Base-by-base conservation (phyloP, 2,888 invertebrate species). In the Linnaemya tessellans region DNA sequence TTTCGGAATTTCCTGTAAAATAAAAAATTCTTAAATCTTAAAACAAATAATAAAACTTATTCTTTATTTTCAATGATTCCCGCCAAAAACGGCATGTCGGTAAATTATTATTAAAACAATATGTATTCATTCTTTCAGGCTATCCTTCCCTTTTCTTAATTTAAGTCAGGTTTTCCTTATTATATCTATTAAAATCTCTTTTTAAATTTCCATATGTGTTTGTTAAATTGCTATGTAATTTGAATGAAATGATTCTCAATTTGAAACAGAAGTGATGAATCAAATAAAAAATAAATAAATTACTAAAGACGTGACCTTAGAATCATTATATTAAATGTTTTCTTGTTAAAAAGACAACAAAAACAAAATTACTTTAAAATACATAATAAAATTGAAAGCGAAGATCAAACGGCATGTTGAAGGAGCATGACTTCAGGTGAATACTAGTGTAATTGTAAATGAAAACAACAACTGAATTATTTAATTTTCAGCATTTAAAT, bases 241-340 rank as follows among this genome's bases (percentile, higher is more conserved):
- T 71, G 35, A 80, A 71, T 79, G n/a, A 62, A 65, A 77, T 77
- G 46, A 58, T 67, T 75, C 64, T 67, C 18, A 11, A 20, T 64
- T 70, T 62, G 18, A 74, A 64, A 60, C 54, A 18, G 7, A 75
- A 54, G 43, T 30, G 43, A 20, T 18, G 56, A 73, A 65, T 65
- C 43, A 38, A 80, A 80, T 58, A 25, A 41, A 38, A 25, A 56
- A 60, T 54, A 54, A 38, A 41, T 64, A 54, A 38, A 46, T 20
- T 54, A 35, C 18, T 46, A 64, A 51, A 58, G 65, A 58, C 80
- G 71, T 73, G 80, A 73, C 65, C 71, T 80, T 56, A 73, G 43
- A 80, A 80, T 65, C 22, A 49, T 65, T 73, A 49, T 41, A 41
- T 51, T n/a, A 9, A 58, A 58, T 41, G 54, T 22, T 58, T 65